Conservation (phyloP, 2,888 invertebrate genomes). For the Homarus gammarus region DNA sequence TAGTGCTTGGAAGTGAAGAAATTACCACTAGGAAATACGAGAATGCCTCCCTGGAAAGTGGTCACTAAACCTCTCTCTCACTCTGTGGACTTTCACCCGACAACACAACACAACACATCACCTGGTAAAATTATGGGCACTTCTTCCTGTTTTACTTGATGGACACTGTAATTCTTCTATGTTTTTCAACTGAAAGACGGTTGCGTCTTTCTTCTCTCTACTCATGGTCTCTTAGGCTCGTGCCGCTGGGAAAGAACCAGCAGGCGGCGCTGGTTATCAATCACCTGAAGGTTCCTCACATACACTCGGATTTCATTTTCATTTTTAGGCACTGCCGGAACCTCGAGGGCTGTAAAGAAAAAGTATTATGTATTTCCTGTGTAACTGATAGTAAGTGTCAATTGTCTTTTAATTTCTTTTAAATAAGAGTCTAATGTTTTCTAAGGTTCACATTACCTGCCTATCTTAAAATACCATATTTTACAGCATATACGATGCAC, state of each 20-base stretch:
- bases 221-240: slow-evolving; percentile 79
- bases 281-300: slow-evolving; percentile 86
- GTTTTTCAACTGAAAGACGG: slow-evolving; percentile 17
- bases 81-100: too few species aligned
- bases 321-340: slow-evolving; percentile 85
- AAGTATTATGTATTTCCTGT: background rate
- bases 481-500: too few species aligned
- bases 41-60: too few species aligned
- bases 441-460: background rate
- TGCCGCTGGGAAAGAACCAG: slow-evolving; percentile 89
- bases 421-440: background rate
- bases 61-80: too few species aligned
- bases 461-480: background rate
- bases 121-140: background rate
- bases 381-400: background rate
- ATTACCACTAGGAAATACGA: too few species aligned
- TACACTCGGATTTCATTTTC: slow-evolving; percentile 86
- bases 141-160: too few species aligned
- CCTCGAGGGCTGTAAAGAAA: slow-evolving; percentile 80
- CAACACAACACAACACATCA: background rate
- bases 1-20: too few species aligned
- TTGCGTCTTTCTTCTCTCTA: slow-evolving; percentile 44
- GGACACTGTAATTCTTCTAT: background rate
- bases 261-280: slow-evolving; percentile 88
- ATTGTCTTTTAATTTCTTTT: background rate